Evolutionary conservation across 2,888 invertebrate species (phyloP).

Genomic region (Eristalis intricaria): DNA sequence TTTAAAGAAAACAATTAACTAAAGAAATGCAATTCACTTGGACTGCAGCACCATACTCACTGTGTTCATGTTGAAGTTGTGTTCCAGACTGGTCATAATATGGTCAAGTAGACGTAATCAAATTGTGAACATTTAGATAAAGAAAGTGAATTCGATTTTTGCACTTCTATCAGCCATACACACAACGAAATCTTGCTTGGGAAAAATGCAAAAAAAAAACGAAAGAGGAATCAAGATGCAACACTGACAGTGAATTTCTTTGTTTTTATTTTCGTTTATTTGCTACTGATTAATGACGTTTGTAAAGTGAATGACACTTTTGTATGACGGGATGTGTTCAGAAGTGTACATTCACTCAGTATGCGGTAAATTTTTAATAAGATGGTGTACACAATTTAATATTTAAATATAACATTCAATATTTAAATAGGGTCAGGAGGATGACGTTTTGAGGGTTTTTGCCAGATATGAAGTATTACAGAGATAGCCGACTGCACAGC

Average conservation of each 20-base stretch:
- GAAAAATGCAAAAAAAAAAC: neutral
- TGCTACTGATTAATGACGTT: constrained; percentile 25
- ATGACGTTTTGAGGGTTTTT: too few species aligned
- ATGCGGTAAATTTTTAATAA: neutral
- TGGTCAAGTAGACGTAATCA: constrained; percentile 35
- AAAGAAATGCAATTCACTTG: neutral
- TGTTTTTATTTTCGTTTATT: constrained; percentile 46
- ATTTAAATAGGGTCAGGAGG: too few species aligned
- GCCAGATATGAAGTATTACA: too few species aligned
- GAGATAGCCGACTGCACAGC: too few species aligned
- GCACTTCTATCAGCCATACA: constrained; percentile 11
- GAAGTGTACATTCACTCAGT: neutral
- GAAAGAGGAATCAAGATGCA: neutral
- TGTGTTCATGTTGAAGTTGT: constrained; percentile 74
- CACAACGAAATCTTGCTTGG: neutral
- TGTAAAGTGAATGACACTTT: neutral
- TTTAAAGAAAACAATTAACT: neutral
- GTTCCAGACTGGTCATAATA: constrained; percentile 75
- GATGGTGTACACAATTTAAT: too few species aligned
- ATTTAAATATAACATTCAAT: too few species aligned
- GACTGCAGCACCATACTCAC: constrained; percentile 61
- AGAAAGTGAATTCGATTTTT: constrained; percentile 1
- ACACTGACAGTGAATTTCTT: constrained; percentile 20
- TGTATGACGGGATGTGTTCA: constrained; percentile 1
- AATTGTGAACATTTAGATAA: constrained; percentile 48